Base-by-base conservation (phyloP, 2,797 vertebrate species). In the Halcyon badia region DNA sequence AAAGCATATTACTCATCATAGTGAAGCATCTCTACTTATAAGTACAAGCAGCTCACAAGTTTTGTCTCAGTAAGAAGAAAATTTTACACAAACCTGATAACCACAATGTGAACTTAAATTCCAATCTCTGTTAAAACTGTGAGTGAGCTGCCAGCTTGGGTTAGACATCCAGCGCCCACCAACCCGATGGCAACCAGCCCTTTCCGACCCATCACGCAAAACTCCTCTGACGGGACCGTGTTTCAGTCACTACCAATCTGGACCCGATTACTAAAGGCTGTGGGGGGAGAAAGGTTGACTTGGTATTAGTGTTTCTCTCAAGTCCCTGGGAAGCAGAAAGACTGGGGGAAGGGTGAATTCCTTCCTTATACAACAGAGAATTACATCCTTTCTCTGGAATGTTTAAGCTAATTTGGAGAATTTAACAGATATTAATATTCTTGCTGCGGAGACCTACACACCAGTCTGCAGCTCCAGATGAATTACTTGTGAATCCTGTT, bases 381-480 rank as follows among this genome's bases (percentile, higher is more conserved):
- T 97, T 96, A 96, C 92, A 92, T 93, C 70, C 68, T 87, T 90
- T 82, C 94, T 89, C 83, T 93, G 95, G 94, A 97, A 96, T 97
- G 95, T 79, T 96, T 70, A 96, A 93, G 78, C 73, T 94, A 93
- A 96, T 96, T 92, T 82, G 56, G 73, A 87, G 94, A 96, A 96
- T 96, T 96, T 92, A 95, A 49, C 86, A 96, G 90, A 95, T 87
- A 96, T 58, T 92, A 84, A 94, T 70, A 86, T 76, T 80, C 83
- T 90, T 90, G 70, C 88, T 90, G 66, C 8, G 2, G 78, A 92
- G 66, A 89, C 81, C 68, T 60, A 84, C 75, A 68, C 77, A 77
- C 42, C 68, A 87, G 60, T 83, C 86, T 51, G 25, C 68, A 84
- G 75, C 75, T 64, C 26, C 78, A 94, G 83, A 94, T 73, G 4